Conservation (phyloP, 1,140 invertebrate species). For the Arctopsyche grandis region DNA sequence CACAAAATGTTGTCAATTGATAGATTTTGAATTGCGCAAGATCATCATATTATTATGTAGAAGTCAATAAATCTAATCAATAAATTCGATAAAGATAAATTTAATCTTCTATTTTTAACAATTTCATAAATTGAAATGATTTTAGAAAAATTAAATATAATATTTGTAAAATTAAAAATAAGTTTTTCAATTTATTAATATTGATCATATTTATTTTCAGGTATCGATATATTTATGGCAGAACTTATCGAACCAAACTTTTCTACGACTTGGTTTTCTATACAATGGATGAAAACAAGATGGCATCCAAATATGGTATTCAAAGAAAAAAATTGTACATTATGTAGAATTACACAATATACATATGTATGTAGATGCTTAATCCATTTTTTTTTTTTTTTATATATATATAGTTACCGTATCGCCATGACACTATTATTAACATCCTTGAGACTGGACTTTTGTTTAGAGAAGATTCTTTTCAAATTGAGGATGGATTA, state of each 20-base stretch:
- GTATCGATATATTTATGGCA: constrained; percentile 10
- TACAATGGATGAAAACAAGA: constrained; percentile 32
- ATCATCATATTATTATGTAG: too few relatives aligned
- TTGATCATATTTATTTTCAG: background rate
- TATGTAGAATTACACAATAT: background rate
- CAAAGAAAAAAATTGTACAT: too few relatives aligned
- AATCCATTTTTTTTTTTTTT: constrained; percentile 11
- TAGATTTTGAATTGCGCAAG: too few relatives aligned
- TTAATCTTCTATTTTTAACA: too few relatives aligned
- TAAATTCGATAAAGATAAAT: too few relatives aligned
- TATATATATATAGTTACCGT: constrained; percentile 4
- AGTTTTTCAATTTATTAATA: too few relatives aligned
- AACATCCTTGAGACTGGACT: constrained; percentile 47
- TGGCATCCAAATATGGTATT: constrained; percentile 37
- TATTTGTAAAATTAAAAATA: too few relatives aligned
- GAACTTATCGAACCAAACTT: constrained; percentile 13
- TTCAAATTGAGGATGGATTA: constrained; percentile 40
- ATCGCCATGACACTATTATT: background rate
- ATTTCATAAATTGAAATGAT: too few relatives aligned
- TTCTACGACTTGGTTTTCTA: constrained; percentile 16
- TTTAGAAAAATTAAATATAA: too few relatives aligned
- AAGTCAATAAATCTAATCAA: too few relatives aligned
- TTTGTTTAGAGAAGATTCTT: constrained; percentile 46
- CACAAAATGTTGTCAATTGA: too few relatives aligned
- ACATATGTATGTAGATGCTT: background rate